phyloP scores from a whole-genome alignment of 2,113 vertebrate genomes.

The Ondatra zibethicus region DNA sequence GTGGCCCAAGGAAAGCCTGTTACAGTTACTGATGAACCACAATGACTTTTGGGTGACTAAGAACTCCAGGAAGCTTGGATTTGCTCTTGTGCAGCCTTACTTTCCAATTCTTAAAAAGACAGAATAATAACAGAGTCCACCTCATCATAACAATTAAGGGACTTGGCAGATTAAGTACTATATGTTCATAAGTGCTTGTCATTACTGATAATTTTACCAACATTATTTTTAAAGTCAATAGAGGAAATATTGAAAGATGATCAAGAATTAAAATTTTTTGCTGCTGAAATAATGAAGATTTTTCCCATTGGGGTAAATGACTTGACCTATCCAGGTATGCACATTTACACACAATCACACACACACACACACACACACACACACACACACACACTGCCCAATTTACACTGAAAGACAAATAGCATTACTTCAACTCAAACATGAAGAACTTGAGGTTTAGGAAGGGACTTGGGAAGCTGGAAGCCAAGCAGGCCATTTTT shows the following conservation, averaged over 20 bases:
- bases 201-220: not conserved
- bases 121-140: not conserved
- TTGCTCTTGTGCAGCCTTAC: not conserved
- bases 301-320: not conserved
- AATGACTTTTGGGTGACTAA: accelerated
- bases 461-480: not conserved
- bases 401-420: not conserved
- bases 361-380: too few species aligned
- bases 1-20: not conserved
- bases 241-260: not conserved
- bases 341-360: not conserved
- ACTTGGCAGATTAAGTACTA: not conserved
- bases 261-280: not conserved
- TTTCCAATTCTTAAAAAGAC: not conserved
- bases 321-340: not conserved
- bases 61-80: not conserved
- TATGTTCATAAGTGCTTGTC: not conserved
- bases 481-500: not conserved
- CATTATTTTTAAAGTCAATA: not conserved
- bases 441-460: not conserved
- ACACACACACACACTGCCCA: not conserved
- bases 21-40: not conserved
- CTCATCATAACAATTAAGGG: not conserved
- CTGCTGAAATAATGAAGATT: not conserved
- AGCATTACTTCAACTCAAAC: not conserved